Percentiles rank a stretch among this genome's conserved stretches.
These are phyloP conservation scores for Neelides folsomi DNA, from an alignment of 2,888 invertebrate genomes.

Conservation along the genomic window DNA sequence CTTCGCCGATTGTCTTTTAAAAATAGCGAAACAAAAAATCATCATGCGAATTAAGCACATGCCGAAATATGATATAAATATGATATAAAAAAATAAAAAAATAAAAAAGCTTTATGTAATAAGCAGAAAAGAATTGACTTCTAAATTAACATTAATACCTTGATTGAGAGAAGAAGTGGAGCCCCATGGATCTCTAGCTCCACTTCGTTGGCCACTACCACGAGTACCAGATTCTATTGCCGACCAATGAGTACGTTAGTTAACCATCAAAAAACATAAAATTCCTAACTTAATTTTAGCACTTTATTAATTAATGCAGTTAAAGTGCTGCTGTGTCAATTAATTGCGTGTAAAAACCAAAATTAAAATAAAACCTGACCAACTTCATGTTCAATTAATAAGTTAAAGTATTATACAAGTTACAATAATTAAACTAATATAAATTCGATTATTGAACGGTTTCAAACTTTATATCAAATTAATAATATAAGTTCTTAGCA, in stretches of 20 bases:
- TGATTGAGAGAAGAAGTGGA: constrained; percentile 34
- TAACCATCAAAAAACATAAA: neutral
- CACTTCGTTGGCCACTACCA: constrained; percentile 23
- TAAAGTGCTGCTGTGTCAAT: no score
- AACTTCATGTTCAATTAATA: neutral
- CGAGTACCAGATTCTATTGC: constrained; percentile 13
- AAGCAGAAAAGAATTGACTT: neutral
- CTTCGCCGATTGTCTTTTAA: constrained; percentile 29
- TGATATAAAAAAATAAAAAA: no score
- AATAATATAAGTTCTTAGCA: no score
- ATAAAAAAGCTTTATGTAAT: no score
- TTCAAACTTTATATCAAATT: no score
- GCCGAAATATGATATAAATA: no score
- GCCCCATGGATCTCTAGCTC: constrained; percentile 31
- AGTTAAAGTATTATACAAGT: no score
- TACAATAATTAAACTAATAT: no score
- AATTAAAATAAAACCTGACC: neutral
- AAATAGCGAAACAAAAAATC: constrained; percentile 12
- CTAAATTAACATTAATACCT: constrained; percentile 24
- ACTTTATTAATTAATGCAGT: no score
- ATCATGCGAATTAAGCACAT: neutral
- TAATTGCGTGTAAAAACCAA: neutral
- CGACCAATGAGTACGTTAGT: neutral
- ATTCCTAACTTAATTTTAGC: no score
- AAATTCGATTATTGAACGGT: no score